Evolutionary conservation across 2,113 vertebrate species (phyloP).

Genomic region (Jacana jacana): DNA sequence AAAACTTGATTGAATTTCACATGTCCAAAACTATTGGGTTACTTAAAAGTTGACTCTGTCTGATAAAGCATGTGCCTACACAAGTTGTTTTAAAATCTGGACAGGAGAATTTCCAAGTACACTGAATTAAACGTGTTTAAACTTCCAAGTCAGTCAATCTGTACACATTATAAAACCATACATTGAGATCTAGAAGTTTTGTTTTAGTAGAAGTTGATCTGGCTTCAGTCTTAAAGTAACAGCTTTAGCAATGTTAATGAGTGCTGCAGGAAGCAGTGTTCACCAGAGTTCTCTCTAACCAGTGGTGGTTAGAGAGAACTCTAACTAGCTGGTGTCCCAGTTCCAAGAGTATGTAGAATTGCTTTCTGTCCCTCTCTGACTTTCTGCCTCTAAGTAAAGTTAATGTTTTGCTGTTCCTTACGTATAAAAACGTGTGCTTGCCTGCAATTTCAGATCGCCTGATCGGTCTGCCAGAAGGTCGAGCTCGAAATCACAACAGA

Average conservation of each 20-base stretch:
- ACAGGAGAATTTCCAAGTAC: not conserved
- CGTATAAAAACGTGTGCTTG: not conserved
- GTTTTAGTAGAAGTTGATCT: not conserved
- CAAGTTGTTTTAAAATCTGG: not conserved
- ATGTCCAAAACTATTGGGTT: not conserved
- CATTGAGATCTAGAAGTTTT: not conserved
- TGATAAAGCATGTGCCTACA: not conserved
- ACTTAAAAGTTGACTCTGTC: not conserved
- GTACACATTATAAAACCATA: not conserved
- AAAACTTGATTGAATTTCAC: not conserved
- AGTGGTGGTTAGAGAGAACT: too few species aligned
- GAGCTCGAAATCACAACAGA: constrained; percentile 85
- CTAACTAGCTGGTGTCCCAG: not conserved
- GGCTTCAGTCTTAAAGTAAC: not conserved
- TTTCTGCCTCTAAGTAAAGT: not conserved
- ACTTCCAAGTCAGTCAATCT: not conserved
- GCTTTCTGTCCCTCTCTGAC: not conserved
- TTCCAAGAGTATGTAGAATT: not conserved
- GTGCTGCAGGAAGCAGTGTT: not conserved
- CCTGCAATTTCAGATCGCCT: constrained; percentile 75
- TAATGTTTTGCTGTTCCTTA: not conserved
- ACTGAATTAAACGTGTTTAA: not conserved
- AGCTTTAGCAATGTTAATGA: not conserved
- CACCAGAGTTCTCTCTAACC: not conserved
- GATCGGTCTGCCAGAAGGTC: constrained; percentile 83